Base-by-base conservation (phyloP, 2,888 invertebrate species). In the Drosophila eohydei region DNA sequence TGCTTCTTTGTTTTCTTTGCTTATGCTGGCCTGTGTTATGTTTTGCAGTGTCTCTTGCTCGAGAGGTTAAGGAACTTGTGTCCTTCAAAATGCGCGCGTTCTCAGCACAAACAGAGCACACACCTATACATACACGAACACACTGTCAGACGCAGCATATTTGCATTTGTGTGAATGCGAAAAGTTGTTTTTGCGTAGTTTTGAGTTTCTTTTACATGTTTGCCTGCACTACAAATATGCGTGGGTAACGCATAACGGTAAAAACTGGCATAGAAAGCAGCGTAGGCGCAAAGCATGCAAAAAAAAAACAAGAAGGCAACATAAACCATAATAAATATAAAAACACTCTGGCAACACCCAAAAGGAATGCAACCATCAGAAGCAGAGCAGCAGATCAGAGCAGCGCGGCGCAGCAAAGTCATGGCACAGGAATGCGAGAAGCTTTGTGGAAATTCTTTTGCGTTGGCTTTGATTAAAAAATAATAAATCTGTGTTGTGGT, bases 61-160 rank as follows among this genome's bases (percentile, higher is more conserved):
- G 38, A 80, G 76, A 83, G 86, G 86, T 86, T 68, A 86, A 86
- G 83, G 90, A 86, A 89, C 86, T 89, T 65, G 74, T 88, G 86
- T 86, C 86, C 86, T 86, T 86, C 86, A 81, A 88, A 88, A 73
- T 80, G 83, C 78, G 86, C 89, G 84, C 87, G 85, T 74, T 84
- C 72, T 64, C 26, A 48, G 50, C 16, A 44, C 67, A 76, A 65
- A 51, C 61, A 63, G 56, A 66, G 43, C n/a, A 32, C 8, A 30
- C n/a, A 55, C 34, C 52, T 28, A 50, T 40, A 54, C 30, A 51
- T 30, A 30, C 11, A 58, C 14, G n/a, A n/a, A 43, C 11, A 48
- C 30, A 41, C 26, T 48, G 14, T 3, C 12, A 46, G 41, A 48
- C 32, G 44, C 30, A 61, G 68, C 56, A 59, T 63, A 74, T 40